Conservation (phyloP, 2,113 vertebrate species). For the Ellobius talpinus region DNA sequence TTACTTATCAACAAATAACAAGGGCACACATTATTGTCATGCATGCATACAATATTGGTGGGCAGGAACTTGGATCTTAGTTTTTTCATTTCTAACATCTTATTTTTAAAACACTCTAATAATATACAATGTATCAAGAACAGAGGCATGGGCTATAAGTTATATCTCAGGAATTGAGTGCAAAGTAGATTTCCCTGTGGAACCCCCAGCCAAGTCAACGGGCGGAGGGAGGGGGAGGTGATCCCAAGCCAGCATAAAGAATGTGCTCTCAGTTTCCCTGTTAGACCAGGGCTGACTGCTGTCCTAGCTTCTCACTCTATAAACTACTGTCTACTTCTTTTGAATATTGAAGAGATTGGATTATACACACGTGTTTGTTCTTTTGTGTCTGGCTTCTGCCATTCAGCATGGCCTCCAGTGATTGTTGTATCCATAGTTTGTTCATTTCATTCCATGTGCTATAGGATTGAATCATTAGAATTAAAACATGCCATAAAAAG, state of each 20-base stretch:
- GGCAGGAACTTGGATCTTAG: background rate
- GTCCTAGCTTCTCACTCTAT: background rate
- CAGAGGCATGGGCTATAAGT: background rate
- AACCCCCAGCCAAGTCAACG: background rate
- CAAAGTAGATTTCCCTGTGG: background rate
- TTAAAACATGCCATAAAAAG: background rate
- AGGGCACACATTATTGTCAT: no score
- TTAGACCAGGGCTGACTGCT: background rate
- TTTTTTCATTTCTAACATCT: background rate
- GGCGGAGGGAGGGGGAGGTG: background rate
- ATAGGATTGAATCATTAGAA: background rate
- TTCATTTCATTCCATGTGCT: background rate
- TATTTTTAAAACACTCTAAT: background rate
- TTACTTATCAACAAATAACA: background rate
- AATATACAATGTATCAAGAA: background rate
- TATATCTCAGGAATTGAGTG: background rate
- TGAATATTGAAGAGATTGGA: background rate
- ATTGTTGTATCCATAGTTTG: background rate
- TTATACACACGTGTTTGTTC: background rate
- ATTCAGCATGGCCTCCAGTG: background rate
- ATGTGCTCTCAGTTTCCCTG: background rate
- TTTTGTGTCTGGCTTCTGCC: background rate
- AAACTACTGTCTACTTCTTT: background rate
- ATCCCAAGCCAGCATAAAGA: background rate
- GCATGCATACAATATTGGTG: background rate